Evolutionary conservation across 2,113 vertebrate genomes (phyloP).

Genomic region (Tachuris rubrigastra): DNA sequence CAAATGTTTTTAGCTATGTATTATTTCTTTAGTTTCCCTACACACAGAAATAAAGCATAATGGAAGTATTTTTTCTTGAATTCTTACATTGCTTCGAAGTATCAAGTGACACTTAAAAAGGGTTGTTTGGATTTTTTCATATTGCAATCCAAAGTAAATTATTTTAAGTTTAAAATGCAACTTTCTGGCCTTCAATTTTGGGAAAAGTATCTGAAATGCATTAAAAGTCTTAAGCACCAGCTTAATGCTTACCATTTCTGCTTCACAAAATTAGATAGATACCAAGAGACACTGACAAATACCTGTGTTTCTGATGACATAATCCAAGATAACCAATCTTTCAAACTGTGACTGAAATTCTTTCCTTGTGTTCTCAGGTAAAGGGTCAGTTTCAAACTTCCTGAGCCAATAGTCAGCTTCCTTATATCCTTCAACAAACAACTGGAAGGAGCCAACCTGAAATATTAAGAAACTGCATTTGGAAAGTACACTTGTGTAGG

Average conservation of each 20-base stretch:
- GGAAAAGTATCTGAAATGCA: neutral
- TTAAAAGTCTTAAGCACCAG: neutral
- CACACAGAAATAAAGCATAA: neutral
- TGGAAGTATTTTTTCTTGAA: neutral
- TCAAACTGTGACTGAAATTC: slow-evolving; percentile 97
- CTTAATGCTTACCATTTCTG: neutral
- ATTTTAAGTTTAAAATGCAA: neutral
- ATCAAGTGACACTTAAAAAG: neutral
- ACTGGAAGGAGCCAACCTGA: slow-evolving; percentile 97
- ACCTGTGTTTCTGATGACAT: slow-evolving; percentile 97
- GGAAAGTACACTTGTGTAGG: neutral
- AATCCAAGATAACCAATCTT: slow-evolving; percentile 92
- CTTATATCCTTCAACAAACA: slow-evolving; percentile 94
- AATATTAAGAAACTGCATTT: slow-evolving; percentile 51
- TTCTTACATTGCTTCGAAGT: neutral
- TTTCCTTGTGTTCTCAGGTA: slow-evolving; percentile 96
- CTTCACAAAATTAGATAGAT: neutral
- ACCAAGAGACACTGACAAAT: neutral
- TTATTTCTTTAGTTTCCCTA: neutral
- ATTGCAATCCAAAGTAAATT: neutral
- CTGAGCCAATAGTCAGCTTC: slow-evolving; percentile 96
- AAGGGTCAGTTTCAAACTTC: slow-evolving; percentile 93
- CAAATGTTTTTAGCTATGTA: neutral
- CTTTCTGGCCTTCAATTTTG: neutral
- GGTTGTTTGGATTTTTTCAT: neutral